These are phyloP conservation scores for Antennarius striatus DNA, from an alignment of 2,113 vertebrate species.

Conservation along the genomic window DNA sequence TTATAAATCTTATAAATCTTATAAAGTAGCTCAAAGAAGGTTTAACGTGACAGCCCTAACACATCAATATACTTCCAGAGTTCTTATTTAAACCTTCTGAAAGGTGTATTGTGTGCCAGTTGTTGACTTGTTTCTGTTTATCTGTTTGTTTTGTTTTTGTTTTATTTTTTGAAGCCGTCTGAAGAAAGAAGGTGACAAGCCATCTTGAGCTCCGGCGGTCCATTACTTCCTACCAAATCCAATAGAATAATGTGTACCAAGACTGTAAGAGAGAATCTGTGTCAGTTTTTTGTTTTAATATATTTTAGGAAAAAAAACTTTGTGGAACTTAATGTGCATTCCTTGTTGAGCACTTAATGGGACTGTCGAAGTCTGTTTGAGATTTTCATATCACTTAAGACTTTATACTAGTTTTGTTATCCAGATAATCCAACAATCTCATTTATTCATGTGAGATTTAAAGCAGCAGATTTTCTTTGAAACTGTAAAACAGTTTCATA, in stretches of 20 bases:
- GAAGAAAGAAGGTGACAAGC: conserved; percentile 99
- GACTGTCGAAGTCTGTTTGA: conserved; percentile 88
- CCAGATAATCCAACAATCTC: conserved; percentile 34
- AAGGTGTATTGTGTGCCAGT: not conserved
- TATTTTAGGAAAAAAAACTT: conserved; percentile 80
- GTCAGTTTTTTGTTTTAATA: conserved; percentile 67
- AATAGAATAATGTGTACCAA: conserved; percentile 83
- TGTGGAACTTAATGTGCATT: conserved; percentile 86
- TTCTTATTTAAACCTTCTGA: not conserved
- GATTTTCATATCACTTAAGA: conserved; percentile 85
- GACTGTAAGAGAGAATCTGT: conserved; percentile 75
- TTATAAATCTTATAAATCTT: no score
- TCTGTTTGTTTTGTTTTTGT: conserved; percentile 40
- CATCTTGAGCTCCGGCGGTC: conserved; percentile 89
- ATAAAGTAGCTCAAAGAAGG: no score
- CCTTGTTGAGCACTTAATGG: conserved; percentile 87
- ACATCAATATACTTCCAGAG: not conserved
- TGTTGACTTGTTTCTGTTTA: conserved; percentile 1
- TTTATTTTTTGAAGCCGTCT: conserved; percentile 85
- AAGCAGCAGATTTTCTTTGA: conserved; percentile 42
- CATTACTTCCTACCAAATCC: conserved; percentile 71
- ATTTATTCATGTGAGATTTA: conserved; percentile 41
- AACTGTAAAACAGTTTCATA: conserved; percentile 55
- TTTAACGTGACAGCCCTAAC: no score
- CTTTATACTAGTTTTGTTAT: conserved; percentile 63